Percentiles rank a stretch among this genome's conserved stretches.
Evolutionary conservation across 2,888 invertebrate genomes (phyloP).

Genomic region (Cosmopolites sordidus): DNA sequence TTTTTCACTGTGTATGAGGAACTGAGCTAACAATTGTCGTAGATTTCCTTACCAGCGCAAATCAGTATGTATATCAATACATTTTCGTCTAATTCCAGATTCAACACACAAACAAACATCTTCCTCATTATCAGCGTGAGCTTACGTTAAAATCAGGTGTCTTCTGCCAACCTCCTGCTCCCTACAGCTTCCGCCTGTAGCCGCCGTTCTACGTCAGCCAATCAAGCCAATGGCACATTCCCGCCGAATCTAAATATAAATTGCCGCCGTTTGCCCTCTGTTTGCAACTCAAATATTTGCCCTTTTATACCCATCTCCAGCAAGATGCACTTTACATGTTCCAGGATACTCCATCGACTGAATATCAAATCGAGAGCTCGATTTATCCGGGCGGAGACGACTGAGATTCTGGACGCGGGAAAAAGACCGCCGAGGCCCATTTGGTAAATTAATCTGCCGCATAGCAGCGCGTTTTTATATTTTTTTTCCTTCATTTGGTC

Average conservation of each 20-base stretch:
- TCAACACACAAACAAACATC: no score
- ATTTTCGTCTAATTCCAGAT: no score
- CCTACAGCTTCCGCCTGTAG: no score
- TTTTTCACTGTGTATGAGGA: no score
- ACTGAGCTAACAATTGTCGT: no score
- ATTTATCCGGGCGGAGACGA: neutral
- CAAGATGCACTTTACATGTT: constrained; percentile 40
- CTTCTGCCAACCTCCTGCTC: no score
- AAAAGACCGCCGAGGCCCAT: constrained; percentile 1
- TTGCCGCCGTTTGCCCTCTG: constrained; percentile 20
- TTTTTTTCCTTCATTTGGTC: no score
- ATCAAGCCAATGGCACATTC: neutral
- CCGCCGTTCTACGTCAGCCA: neutral
- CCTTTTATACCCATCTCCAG: constrained; percentile 39
- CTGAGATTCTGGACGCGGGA: neutral
- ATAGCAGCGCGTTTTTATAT: no score
- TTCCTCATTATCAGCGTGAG: no score
- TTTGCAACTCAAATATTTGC: constrained; percentile 45
- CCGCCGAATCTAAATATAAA: constrained; percentile 1
- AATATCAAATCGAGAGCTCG: neutral
- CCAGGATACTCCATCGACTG: constrained; percentile 9
- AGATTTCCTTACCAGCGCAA: no score
- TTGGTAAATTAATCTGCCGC: neutral
- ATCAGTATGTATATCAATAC: no score
- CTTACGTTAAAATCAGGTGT: no score